Percentiles rank a stretch among this genome's conserved stretches.
phyloP scores from a whole-genome alignment of 37 sponge, comb jelly and placozoan genomes.

The Cliona cf. orientalis region DNA sequence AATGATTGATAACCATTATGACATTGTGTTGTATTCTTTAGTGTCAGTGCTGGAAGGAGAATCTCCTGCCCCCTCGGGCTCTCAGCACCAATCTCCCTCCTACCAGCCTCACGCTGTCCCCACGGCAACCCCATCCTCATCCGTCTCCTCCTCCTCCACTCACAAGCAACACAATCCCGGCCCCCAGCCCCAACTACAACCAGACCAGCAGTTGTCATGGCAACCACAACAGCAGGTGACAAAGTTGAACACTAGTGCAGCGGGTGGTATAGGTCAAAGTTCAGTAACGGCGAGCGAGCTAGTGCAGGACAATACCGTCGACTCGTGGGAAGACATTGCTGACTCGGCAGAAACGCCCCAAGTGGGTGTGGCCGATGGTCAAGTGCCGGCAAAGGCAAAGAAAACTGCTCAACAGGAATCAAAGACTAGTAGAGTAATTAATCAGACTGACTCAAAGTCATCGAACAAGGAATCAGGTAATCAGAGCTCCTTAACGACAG shows the following conservation, averaged over 20 bases:
- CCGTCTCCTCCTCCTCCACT: too few relatives aligned
- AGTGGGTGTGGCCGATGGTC: background rate
- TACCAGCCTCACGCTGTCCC: conserved; percentile 9
- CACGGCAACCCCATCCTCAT: background rate
- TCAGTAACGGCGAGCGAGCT: too few relatives aligned
- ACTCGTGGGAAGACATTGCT: conserved; percentile 84
- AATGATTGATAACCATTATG: background rate
- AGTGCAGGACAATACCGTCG: conserved; percentile 23
- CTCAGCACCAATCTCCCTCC: conserved; percentile 6
- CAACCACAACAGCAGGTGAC: too few relatives aligned
- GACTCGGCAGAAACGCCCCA: conserved; percentile 1
- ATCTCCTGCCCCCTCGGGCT: background rate
- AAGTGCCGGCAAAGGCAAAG: background rate
- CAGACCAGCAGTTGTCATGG: background rate
- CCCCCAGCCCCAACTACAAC: background rate
- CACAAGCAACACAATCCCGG: too few relatives aligned
- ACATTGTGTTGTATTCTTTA: background rate
- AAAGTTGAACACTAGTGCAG: background rate
- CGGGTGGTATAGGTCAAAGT: too few relatives aligned
- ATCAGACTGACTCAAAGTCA: too few relatives aligned
- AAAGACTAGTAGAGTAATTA: too few relatives aligned
- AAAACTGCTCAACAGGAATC: too few relatives aligned
- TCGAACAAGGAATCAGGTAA: background rate
- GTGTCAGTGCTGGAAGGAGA: conserved; percentile 29
- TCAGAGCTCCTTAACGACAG: background rate